Evolutionary conservation across 2,797 vertebrate genomes (phyloP).

Genomic region (Hypotaenidia okinawae): DNA sequence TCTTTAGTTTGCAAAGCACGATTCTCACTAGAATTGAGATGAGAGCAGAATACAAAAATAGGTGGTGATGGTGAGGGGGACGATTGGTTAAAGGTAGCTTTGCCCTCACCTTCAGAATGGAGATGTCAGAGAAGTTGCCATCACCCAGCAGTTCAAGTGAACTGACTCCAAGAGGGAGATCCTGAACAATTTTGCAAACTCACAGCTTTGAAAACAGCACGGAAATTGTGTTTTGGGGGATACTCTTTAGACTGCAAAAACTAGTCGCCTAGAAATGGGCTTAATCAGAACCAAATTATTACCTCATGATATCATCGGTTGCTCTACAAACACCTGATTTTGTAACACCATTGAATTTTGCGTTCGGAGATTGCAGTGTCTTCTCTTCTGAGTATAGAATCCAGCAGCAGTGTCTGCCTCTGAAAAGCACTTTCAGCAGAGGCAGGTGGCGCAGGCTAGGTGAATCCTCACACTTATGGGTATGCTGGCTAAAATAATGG

Average conservation of each 20-base stretch:
- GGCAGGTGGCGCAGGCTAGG: rapidly evolving
- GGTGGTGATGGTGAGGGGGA: neutral
- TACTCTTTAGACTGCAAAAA: constrained; percentile 48
- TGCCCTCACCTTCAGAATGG: constrained; percentile 19
- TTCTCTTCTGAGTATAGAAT: neutral
- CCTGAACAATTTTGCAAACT: constrained; percentile 9
- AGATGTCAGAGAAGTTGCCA: neutral
- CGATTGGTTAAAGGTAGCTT: neutral
- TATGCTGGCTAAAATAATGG: neutral
- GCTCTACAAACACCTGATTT: neutral
- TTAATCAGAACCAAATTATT: neutral
- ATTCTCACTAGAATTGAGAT: constrained; percentile 18
- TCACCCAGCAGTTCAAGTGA: neutral
- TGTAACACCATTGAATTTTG: neutral
- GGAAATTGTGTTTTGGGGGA: neutral
- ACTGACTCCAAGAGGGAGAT: constrained; percentile 14
- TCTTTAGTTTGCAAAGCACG: constrained; percentile 44
- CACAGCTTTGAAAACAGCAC: neutral
- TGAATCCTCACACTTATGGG: neutral
- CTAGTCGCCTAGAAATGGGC: neutral
- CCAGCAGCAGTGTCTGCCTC: neutral
- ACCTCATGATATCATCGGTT: neutral
- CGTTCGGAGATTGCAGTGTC: neutral
- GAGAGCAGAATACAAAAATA: constrained; percentile 60
- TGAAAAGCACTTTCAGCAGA: neutral